A percentile compares a stretch with the other conserved stretches of the same genome.
These are phyloP conservation scores for Nomada ruficornis DNA, from an alignment of 2,888 invertebrate species.

Conservation along the genomic window DNA sequence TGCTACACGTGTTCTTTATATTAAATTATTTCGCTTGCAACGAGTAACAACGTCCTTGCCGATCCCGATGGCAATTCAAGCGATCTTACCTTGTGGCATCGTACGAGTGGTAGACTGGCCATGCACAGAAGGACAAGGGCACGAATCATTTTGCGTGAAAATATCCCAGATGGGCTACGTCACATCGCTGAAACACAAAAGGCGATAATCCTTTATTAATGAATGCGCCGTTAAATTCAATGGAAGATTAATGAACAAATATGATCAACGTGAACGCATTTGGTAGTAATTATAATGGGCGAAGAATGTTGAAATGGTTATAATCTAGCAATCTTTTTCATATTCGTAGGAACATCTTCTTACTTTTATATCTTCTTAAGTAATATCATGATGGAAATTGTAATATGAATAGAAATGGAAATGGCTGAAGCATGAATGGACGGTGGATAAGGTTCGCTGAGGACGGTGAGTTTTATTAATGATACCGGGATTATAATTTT, in stretches of 20 bases:
- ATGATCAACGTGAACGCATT: not conserved
- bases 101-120: constrained; percentile 81
- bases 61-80: constrained; percentile 45
- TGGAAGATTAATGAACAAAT: not conserved
- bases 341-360: too few relatives aligned
- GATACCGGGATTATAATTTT: too few relatives aligned
- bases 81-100: constrained; percentile 83
- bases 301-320: too few relatives aligned
- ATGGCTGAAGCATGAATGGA: too few relatives aligned
- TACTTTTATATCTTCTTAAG: too few relatives aligned
- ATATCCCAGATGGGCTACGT: constrained; percentile 83
- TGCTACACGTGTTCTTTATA: constrained; percentile 47
- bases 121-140: constrained; percentile 82
- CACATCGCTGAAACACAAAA: constrained; percentile 81
- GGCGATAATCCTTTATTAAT: not conserved
- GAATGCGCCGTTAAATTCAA: not conserved
- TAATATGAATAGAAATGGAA: too few relatives aligned
- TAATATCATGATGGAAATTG: too few relatives aligned
- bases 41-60: constrained; percentile 64
- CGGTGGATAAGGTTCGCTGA: too few relatives aligned
- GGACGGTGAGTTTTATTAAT: too few relatives aligned
- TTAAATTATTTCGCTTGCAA: constrained; percentile 52
- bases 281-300: too few relatives aligned
- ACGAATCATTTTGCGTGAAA: constrained; percentile 83
- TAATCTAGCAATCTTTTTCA: too few relatives aligned